Evolutionary conservation across 2,113 vertebrate genomes (phyloP), one percentile per base, ranked within the genome.

Genomic region (Delphinapterus leucas): DNA sequence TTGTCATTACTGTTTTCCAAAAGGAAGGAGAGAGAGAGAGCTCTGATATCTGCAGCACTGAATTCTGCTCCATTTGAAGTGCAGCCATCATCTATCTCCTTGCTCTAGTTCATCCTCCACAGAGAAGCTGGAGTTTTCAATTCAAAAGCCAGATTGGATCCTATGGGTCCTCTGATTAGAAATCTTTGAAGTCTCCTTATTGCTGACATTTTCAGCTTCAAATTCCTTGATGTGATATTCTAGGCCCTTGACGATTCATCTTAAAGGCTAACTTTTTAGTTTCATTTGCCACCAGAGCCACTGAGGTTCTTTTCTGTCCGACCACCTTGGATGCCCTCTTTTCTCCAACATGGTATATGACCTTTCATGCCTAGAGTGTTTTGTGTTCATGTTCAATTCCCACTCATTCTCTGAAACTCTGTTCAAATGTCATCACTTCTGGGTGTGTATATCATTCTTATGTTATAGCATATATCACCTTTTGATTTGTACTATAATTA

Each of bases 251-350:
- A 53, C 73, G 26, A 13, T 76, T 93, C 88, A 38, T 96, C 79
- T 96, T 80, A 70, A 80, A 95, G 89, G 23, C 67, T 88, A 41
- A 67, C 70, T 79, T 93, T 95, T 95, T 9, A 63, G 15, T 18
- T 36, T 73, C 77, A 79, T 0, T 23, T 71, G 25, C 67, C 36
- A 47, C 15, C 28, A 58, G 63, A 85, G 23, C 31, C 47, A 44
- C 15, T 14, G 21, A 58, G 44, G 12, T 84, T 49, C 38, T 76
- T 63, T 55, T 31, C 10, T 14, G 1, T 67, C 33, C 3, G 26
- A 12, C 23, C 4, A 31, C 21, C 14, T n/a, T 82, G 44, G 36
- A 36, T 79, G 17, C 18, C 79, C 6, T 13, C 17, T 20, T 88
- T 91, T 89, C 20, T 68, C 28, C 38, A 68, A 25, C 7, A 25